A percentile compares a stretch with the other conserved stretches of the same genome.
Evolutionary conservation across 2,113 vertebrate genomes (phyloP).

Genomic region (Gallinago undulata): DNA sequence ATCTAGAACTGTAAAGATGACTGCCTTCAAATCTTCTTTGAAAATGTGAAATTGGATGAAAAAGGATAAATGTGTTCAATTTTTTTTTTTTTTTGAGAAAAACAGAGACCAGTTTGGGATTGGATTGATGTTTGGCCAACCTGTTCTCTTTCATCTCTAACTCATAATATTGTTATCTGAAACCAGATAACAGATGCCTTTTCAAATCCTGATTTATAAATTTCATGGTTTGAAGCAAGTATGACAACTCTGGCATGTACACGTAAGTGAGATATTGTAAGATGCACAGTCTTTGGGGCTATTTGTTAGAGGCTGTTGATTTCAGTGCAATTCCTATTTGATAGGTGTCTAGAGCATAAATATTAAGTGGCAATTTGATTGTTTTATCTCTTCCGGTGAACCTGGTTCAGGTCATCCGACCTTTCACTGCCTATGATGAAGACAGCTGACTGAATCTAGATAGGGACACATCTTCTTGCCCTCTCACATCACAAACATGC

Average conservation of each 20-base stretch:
- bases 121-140: conserved; percentile 49
- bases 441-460: background rate
- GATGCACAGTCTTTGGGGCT: background rate
- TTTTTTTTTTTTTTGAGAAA: background rate
- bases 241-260: conserved; percentile 22
- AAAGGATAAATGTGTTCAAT: background rate
- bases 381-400: background rate
- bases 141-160: conserved; percentile 46
- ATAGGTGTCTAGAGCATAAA: background rate
- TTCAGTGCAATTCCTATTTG: background rate
- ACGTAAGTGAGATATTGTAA: background rate
- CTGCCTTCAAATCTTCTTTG: background rate
- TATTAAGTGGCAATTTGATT: background rate
- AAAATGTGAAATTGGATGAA: conserved; percentile 41
- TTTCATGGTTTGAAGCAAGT: conserved; percentile 15
- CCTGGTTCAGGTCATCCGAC: background rate
- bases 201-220: conserved; percentile 47
- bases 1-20: background rate
- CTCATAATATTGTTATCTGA: conserved; percentile 55
- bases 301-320: background rate
- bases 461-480: background rate
- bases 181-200: conserved; percentile 35
- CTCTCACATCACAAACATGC: background rate
- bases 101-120: background rate
- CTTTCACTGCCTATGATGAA: background rate